Percentiles rank a stretch among this genome's conserved stretches.
These are phyloP conservation scores for Chironomus striatipennis DNA, from an alignment of 1,140 invertebrate species.

Conservation along the genomic window DNA sequence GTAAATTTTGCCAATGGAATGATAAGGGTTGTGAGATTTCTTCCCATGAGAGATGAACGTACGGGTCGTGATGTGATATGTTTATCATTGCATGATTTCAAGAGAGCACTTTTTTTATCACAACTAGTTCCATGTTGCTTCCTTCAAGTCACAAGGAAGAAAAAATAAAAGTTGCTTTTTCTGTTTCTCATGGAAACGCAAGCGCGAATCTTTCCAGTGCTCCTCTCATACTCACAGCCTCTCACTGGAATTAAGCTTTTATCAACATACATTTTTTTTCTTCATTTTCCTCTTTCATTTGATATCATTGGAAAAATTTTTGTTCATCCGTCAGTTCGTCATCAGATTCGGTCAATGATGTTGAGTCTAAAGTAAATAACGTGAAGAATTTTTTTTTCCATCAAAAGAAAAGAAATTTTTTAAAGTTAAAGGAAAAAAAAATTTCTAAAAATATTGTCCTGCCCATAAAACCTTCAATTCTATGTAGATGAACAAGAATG, in stretches of 20 bases:
- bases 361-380: conserved; percentile 18
- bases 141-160: background rate
- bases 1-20: background rate
- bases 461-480: background rate
- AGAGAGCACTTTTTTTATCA: too few species aligned
- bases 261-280: background rate
- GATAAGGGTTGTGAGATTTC: background rate
- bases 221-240: background rate
- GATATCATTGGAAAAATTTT: conserved; percentile 16
- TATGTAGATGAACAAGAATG: too few species aligned
- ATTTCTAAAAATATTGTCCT: background rate
- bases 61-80: background rate
- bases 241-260: background rate
- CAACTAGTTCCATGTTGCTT: background rate
- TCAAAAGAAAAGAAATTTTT: background rate
- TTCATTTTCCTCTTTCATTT: background rate
- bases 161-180: background rate
- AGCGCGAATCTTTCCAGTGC: conserved; percentile 9
- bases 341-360: conserved; percentile 21
- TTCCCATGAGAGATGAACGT: conserved; percentile 17
- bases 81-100: background rate
- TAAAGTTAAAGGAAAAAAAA: conserved; percentile 2
- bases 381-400: background rate
- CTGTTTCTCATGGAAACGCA: background rate
- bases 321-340: background rate